These are phyloP conservation scores for Micromussa lordhowensis DNA, from an alignment of 92 coral and sea anemone genomes.

Conservation along the genomic window DNA sequence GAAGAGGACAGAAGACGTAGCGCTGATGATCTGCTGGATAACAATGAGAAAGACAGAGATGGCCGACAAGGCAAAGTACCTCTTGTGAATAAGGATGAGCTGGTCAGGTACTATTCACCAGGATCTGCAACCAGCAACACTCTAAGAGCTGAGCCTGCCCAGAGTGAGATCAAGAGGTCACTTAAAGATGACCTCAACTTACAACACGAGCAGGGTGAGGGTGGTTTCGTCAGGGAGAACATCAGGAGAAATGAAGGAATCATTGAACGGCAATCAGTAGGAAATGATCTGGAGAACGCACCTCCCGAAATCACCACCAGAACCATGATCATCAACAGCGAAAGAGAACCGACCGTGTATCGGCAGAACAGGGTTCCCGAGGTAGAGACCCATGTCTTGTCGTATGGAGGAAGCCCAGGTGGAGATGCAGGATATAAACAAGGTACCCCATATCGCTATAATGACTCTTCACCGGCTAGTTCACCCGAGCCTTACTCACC, in stretches of 20 bases:
- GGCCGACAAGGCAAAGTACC: slow-evolving; percentile 71
- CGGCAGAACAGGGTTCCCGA: slow-evolving; percentile 78
- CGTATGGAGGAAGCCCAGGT: slow-evolving; percentile 55
- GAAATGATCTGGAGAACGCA: slow-evolving; percentile 61
- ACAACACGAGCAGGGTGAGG: slow-evolving; percentile 90
- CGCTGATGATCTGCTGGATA: slow-evolving; percentile 77
- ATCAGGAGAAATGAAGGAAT: slow-evolving; percentile 42
- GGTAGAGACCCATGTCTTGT: slow-evolving; percentile 77
- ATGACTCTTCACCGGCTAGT: slow-evolving; percentile 28
- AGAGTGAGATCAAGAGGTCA: slow-evolving; percentile 73
- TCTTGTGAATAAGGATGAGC: slow-evolving; percentile 79
- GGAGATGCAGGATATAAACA: slow-evolving; percentile 11
- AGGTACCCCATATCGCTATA: slow-evolving; percentile 42
- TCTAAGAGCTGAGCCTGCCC: slow-evolving; percentile 30
- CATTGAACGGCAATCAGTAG: slow-evolving; percentile 70
- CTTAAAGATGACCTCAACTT: slow-evolving; percentile 70
- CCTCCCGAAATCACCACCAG: slow-evolving; percentile 77
- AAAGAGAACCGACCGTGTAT: slow-evolving; percentile 74
- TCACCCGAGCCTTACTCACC: slow-evolving; percentile 36
- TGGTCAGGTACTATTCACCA: slow-evolving; percentile 76
- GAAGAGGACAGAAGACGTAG: slow-evolving; percentile 88
- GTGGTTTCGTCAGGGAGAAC: slow-evolving; percentile 85
- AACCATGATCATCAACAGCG: slow-evolving; percentile 77
- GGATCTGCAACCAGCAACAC: slow-evolving; percentile 53
- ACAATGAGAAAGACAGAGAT: slow-evolving; percentile 42